Percentiles rank a stretch among this genome's conserved stretches.
Conservation (phyloP, 2,797 vertebrate genomes). For the Rhinichthys osculus region DNA sequence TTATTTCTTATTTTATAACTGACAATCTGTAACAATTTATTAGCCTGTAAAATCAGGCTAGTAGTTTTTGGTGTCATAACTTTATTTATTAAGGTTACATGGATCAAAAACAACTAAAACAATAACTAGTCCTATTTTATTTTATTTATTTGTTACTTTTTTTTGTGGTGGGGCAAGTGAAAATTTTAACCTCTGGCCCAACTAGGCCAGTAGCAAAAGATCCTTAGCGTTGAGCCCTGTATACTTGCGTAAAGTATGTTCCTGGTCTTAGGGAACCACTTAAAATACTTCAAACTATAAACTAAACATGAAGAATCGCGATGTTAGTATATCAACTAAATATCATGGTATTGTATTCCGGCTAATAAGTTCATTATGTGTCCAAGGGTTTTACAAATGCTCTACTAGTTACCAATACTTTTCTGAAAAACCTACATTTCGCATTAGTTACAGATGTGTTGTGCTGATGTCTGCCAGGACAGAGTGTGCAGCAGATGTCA, state of each 20-base stretch:
- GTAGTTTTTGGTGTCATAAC: too few species aligned
- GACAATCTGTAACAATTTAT: too few species aligned
- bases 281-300: neutral
- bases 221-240: too few species aligned
- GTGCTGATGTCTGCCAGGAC: slow-evolving; percentile 12
- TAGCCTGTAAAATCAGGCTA: too few species aligned
- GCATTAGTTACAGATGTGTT: slow-evolving; percentile 30
- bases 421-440: neutral
- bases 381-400: neutral
- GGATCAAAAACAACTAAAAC: too few species aligned
- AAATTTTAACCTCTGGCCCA: too few species aligned
- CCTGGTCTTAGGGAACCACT: neutral
- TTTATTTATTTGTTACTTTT: too few species aligned
- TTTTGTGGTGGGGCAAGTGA: too few species aligned
- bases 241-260: neutral
- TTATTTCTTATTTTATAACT: too few species aligned
- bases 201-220: too few species aligned
- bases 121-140: too few species aligned
- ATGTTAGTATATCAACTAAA: neutral
- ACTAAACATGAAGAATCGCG: neutral
- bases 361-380: neutral
- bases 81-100: too few species aligned
- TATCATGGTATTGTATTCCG: neutral
- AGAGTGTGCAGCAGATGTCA: slow-evolving; percentile 29
- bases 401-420: neutral